Base-by-base conservation (phyloP, 1,140 invertebrate genomes). In the Trichonephila inaurata region DNA sequence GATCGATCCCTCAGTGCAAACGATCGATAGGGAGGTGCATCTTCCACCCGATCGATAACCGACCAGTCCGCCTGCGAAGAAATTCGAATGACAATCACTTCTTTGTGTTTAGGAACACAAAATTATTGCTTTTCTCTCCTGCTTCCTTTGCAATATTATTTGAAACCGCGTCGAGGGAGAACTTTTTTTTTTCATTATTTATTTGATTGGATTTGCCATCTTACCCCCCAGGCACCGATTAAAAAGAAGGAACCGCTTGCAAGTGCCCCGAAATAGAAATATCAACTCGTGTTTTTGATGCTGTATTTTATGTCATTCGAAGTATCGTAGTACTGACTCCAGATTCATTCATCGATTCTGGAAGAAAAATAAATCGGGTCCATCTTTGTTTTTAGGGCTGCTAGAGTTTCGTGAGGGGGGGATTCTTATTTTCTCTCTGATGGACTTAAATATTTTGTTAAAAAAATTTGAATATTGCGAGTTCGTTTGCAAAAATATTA, bases 1-100 rank as follows among this genome's bases (percentile, higher is more conserved):
- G 89, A 89, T 72, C 87, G 62, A 89, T 89, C 87, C 87, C 62
- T 44, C 33, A 51, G 51, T 51, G 51, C 51, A 51, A 51, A 40
- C 61, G 89, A 91, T 91, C 89, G 60, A 91, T 91, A 82, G 51
- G 24, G 72, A 82, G 69, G 69, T 81, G 72, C 69, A 62, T 91
- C 87, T 72, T 44, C 19, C 33, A 12, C 40, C n/a, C 87, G 87
- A 89, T 89, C 87, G 87, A 89, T 89, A 7, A 61, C 33, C 87
- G 87, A 51, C 51, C 51, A 51, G 51, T 51, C 51, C 18, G 72
- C 16, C 33, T 77, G 6, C 33, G 6, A 77, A 64, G 62, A 64
- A 64, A 64, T 64, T 64, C 21, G 72, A 40, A 40, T 77, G 24
- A 77, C 72, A 77, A 77, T 77, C 28, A 14, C 21, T 44, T 85